Evolutionary conservation across 2,113 vertebrate species (phyloP), one percentile per base, ranked within the genome.

Genomic region (Eptesicus fuscus): DNA sequence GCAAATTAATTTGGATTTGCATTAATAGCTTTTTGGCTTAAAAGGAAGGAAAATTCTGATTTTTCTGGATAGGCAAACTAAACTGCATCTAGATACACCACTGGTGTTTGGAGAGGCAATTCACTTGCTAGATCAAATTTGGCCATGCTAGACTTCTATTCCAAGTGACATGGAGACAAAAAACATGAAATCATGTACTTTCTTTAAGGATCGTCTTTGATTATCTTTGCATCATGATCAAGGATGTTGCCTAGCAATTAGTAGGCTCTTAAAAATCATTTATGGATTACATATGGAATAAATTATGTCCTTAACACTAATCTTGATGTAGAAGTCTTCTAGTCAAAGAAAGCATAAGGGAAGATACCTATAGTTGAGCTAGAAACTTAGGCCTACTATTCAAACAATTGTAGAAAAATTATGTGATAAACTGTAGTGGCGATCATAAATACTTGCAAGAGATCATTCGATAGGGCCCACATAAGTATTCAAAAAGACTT

Each of bases 1-100:
- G 97, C 97, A 97, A 97, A 97, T 97, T 95, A 85, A 96, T 93
- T 94, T 96, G 94, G 92, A 97, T 97, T 97, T 97, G 96, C 96
- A 97, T 97, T 96, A 97, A 97, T 97, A 97, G 95, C 88, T 88
- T 97, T 97, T 97, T 63, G 63, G 91, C 70, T 97, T 97, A 93
- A 97, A 96, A 91, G 74, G 86, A 47, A 95, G 76, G 59, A 95
- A 96, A 97, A 96, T 95, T 94, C 84, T 96, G 94, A 97, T 95
- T 96, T 95, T 97, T 97, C 96, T 97, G 96, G 96, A 95, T 95
- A 97, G 96, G 94, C 96, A 95, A 97, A 94, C 80, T 88, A 94
- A 95, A 92, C 79, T 95, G 83, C 96, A 90, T 96, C 88, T 95
- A 96, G 97, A 90, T 85, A 88, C 22, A 96, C 35, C 85, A 92